Percentiles rank a stretch among this genome's conserved stretches.
phyloP scores from a whole-genome alignment of 1,140 invertebrate genomes.

The Venustaconcha ellipsiformis region DNA sequence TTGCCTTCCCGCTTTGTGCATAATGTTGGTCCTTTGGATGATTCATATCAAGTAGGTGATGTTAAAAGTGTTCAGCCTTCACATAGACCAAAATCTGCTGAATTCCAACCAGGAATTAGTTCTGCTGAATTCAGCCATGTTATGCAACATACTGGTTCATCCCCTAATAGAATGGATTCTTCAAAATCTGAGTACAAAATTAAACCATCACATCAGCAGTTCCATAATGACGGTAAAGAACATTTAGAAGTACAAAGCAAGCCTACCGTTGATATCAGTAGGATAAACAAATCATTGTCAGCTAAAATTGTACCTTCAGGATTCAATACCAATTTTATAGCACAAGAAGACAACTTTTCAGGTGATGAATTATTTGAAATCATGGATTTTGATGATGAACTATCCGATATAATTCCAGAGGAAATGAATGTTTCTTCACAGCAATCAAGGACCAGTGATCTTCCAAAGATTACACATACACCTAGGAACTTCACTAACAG shows the following conservation, averaged over 20 bases:
- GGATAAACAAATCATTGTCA: neutral
- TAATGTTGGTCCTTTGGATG: too few species aligned
- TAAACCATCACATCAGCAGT: too few species aligned
- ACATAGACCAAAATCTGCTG: neutral
- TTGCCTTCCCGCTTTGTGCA: neutral
- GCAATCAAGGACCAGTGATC: too few species aligned
- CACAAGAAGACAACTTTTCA: conserved; percentile 1
- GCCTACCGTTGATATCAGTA: too few species aligned
- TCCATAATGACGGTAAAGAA: too few species aligned
- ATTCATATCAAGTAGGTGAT: neutral
- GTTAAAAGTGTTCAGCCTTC: neutral
- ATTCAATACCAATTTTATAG: neutral
- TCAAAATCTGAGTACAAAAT: too few species aligned
- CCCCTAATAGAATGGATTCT: too few species aligned
- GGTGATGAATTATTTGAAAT: conserved; percentile 35
- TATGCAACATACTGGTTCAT: too few species aligned
- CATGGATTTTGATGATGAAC: conserved; percentile 39
- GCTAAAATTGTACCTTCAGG: neutral
- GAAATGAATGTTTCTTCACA: neutral
- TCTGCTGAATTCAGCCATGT: neutral
- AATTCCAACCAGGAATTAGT: neutral
- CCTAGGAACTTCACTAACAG: too few species aligned
- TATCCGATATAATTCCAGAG: conserved; percentile 25
- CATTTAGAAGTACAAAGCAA: too few species aligned
- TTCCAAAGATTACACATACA: too few species aligned